phyloP scores from a whole-genome alignment of 2,888 invertebrate genomes.

The Leptinotarsa juncta region DNA sequence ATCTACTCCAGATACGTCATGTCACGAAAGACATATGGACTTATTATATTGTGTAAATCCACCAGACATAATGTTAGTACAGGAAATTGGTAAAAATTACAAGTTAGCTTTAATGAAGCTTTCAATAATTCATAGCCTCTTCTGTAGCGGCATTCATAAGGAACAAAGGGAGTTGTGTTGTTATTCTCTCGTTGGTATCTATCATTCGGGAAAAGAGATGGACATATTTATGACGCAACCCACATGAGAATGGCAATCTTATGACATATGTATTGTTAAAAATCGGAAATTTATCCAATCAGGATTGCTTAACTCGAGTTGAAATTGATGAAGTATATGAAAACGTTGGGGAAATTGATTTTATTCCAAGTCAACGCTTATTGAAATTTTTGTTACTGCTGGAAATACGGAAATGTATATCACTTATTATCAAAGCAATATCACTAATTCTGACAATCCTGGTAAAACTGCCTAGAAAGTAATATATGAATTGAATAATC shows the following conservation, averaged over 20 bases:
- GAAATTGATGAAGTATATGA: no score
- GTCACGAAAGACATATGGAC: constrained; percentile 50
- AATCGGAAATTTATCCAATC: no score
- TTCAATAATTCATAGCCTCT: constrained; percentile 42
- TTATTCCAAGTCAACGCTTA: no score
- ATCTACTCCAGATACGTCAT: constrained; percentile 51
- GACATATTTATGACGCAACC: constrained; percentile 14
- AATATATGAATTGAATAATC: no score
- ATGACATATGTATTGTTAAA: no score
- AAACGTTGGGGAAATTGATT: no score
- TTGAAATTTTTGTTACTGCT: no score
- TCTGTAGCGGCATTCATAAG: constrained; percentile 32
- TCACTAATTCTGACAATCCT: no score
- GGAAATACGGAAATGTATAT: no score
- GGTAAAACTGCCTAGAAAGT: no score
- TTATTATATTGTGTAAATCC: constrained; percentile 52
- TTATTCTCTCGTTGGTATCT: constrained; percentile 18
- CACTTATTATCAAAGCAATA: no score
- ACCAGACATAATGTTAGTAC: constrained; percentile 47
- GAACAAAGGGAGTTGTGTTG: constrained; percentile 27
- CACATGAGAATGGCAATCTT: background rate
- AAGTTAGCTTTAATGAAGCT: constrained; percentile 38
- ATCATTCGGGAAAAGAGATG: constrained; percentile 12
- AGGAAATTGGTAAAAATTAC: constrained; percentile 47
- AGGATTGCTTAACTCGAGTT: no score